Base-by-base conservation (phyloP, 2,888 invertebrate genomes). In the Tipula unca region DNA sequence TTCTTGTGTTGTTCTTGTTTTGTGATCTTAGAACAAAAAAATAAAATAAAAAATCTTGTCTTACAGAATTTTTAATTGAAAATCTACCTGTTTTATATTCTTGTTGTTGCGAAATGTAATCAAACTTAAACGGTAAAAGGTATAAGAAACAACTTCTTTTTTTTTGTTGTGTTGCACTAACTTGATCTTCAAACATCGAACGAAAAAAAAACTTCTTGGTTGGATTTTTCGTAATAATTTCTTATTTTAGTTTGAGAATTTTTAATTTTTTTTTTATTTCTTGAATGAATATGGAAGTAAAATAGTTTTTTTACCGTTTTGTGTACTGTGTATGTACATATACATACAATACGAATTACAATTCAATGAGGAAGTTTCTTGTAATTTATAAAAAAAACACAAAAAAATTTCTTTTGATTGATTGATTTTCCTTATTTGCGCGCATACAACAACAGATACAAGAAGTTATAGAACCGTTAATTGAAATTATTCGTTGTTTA, bases 131-230 rank as follows among this genome's bases (percentile, higher is more conserved):
- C 69, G 69, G 69, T 69, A 69, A 69, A 69, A 69, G 3, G 2
- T 69, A 69, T 69, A 69, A 69, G 69, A 69, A 69, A 69, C 69
- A 13, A 25, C 69, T 69, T 69, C 25, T 69, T 69, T 69, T 69
- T n/a, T n/a, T n/a, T n/a, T n/a, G n/a, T 54, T 17, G 17, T 25
- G 25, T 10, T 69, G 69, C 69, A 69, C 69, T 69, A 69, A 69
- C 69, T 69, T 69, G 69, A 69, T 69, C 25, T 69, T 69, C 69
- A 69, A 69, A 69, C 69, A 69, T 69, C 69, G 69, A 69, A 69
- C 69, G 3, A 69, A 32, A 48, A 69, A 69, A 48, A 13, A 3
- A 25, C 1, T 25, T 69, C 69, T 69, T 69, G 69, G 69, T 25
- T 54, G 8, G 13, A 17, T 54, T 17, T 54, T 54, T 69, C 69